phyloP scores from a whole-genome alignment of 2,797 vertebrate species.

The Falco columbarius region DNA sequence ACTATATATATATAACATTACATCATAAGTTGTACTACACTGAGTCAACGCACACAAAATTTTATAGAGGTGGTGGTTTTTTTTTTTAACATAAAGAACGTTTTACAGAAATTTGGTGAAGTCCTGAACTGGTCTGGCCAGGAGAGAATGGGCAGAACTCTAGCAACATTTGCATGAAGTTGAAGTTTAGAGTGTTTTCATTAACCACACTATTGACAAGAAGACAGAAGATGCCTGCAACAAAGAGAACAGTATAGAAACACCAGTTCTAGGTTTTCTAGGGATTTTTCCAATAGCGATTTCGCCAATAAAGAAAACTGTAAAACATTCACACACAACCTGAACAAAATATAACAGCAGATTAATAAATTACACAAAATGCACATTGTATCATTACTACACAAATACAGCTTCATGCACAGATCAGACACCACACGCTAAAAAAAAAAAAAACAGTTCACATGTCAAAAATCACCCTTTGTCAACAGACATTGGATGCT shows the following conservation, averaged over 20 bases:
- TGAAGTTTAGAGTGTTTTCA: neutral
- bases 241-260: neutral
- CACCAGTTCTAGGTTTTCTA: neutral
- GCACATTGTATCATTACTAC: neutral
- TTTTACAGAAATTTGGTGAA: neutral
- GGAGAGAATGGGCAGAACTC: neutral
- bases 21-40: neutral
- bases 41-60: neutral
- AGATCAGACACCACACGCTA: neutral
- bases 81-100: neutral
- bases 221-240: neutral
- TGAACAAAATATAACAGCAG: neutral
- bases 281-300: neutral
- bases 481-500: neutral
- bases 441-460: neutral
- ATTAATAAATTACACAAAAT: neutral
- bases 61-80: neutral
- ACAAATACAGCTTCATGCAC: neutral
- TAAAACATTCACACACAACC: neutral
- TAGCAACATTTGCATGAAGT: neutral
- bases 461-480: neutral
- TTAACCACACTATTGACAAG: neutral
- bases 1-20: neutral
- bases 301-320: neutral
- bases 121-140: neutral